Percentiles rank a stretch among this genome's conserved stretches.
phyloP scores from a whole-genome alignment of 2,888 invertebrate species.

The Ferdinandea cuprea region DNA sequence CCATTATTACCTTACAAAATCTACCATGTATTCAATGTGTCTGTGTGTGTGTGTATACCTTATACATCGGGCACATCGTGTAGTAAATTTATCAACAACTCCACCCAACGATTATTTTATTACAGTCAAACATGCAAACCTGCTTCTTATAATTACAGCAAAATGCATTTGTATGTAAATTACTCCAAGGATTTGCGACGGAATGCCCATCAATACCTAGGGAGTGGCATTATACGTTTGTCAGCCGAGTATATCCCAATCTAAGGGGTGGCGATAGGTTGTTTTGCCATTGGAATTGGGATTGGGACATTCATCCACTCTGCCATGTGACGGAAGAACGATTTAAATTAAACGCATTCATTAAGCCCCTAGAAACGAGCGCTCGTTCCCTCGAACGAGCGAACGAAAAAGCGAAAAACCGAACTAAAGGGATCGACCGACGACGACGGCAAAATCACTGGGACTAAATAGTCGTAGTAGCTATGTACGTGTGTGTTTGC shows the following conservation, averaged over 20 bases:
- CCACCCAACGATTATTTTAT: slow-evolving; percentile 72
- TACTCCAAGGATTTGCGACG: slow-evolving; percentile 47
- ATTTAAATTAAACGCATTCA: slow-evolving; percentile 51
- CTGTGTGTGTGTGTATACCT: no score
- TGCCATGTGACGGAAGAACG: slow-evolving; percentile 34
- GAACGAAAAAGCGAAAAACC: no score
- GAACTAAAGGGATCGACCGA: background rate
- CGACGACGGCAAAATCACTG: background rate
- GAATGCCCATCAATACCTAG: slow-evolving; percentile 63
- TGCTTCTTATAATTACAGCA: slow-evolving; percentile 67
- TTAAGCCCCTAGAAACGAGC: slow-evolving; percentile 6
- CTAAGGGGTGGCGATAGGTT: background rate
- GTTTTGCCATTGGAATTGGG: no score
- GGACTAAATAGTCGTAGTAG: no score
- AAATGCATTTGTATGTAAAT: slow-evolving; percentile 71
- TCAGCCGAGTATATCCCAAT: slow-evolving; percentile 48
- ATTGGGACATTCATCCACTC: slow-evolving; percentile 3
- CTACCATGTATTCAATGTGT: background rate
- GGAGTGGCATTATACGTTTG: slow-evolving; percentile 50
- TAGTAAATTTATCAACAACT: slow-evolving; percentile 68
- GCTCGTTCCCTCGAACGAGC: no score
- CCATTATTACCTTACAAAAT: slow-evolving; percentile 17
- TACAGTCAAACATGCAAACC: slow-evolving; percentile 67
- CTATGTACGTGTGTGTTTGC: slow-evolving; percentile 22
- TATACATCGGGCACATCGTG: no score